Conservation (phyloP, 2,797 vertebrate genomes). For the Sphenopsis melanotis region DNA sequence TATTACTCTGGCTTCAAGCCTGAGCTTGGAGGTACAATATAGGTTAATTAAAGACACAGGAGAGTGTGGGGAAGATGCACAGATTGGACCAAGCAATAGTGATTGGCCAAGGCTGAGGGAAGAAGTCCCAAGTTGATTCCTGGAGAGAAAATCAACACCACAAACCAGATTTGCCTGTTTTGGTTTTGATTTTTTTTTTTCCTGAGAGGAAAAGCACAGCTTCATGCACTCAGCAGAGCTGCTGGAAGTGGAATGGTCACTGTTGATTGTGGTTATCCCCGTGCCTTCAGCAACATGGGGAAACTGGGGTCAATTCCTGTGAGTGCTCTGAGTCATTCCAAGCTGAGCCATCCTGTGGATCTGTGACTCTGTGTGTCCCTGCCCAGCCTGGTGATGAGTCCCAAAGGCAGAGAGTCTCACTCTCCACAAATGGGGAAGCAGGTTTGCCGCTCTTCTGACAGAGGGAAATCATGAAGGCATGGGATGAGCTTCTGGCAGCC, state of each 20-base stretch:
- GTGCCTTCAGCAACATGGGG: not conserved
- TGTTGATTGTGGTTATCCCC: not conserved
- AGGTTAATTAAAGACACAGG: conserved; percentile 61
- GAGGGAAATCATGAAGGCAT: not conserved
- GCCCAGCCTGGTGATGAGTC: not conserved
- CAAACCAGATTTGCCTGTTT: not conserved
- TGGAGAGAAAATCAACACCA: not conserved
- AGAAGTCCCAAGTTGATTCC: not conserved
- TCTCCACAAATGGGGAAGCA: not conserved
- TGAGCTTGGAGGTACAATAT: conserved; percentile 21
- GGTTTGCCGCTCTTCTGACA: not conserved
- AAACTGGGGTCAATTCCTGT: not conserved
- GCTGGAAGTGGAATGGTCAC: not conserved
- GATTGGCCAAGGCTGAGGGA: not conserved
- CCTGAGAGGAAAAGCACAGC: not conserved
- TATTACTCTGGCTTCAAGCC: conserved; percentile 39
- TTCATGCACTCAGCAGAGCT: not conserved
- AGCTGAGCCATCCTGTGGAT: not conserved
- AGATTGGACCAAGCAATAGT: not conserved
- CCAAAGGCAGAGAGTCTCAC: not conserved
- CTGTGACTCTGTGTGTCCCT: not conserved
- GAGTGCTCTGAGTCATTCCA: not conserved
- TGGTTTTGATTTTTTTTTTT: no score
- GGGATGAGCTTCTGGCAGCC: not conserved
- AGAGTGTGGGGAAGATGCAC: not conserved